These are phyloP conservation scores for Scaptomyza hsui DNA, from an alignment of 1,140 invertebrate species.

Conservation along the genomic window DNA sequence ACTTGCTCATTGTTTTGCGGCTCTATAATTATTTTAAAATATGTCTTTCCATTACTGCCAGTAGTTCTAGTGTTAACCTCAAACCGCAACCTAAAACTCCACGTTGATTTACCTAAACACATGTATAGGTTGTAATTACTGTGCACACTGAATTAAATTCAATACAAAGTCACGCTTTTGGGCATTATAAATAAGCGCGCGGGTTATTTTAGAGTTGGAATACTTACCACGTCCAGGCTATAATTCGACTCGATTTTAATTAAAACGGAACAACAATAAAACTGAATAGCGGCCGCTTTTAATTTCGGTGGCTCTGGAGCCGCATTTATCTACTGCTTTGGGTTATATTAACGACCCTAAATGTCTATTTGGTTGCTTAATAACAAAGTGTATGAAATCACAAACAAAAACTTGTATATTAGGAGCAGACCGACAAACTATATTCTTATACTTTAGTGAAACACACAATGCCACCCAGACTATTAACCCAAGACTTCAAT, in stretches of 20 bases:
- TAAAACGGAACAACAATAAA: slow-evolving; percentile 12
- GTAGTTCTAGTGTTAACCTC: background rate
- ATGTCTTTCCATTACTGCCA: background rate
- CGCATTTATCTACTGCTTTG: background rate
- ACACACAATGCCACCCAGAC: too few species aligned
- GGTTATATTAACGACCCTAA: background rate
- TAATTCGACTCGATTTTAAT: slow-evolving; percentile 24
- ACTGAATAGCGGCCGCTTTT: background rate
- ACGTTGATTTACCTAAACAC: slow-evolving; percentile 9
- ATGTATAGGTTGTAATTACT: background rate
- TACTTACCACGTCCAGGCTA: slow-evolving; percentile 8
- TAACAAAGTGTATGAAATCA: too few species aligned
- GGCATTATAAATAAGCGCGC: slow-evolving; percentile 1
- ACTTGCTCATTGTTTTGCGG: background rate
- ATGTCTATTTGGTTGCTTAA: slow-evolving; percentile 5
- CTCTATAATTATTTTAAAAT: background rate
- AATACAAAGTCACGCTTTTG: slow-evolving; percentile 8
- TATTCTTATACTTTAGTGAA: too few species aligned
- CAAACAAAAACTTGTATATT: too few species aligned
- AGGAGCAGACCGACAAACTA: too few species aligned
- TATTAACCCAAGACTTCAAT: background rate
- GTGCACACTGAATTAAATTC: background rate
- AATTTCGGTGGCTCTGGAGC: background rate
- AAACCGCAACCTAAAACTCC: background rate
- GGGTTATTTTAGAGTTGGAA: background rate